Evolutionary conservation across 2,888 invertebrate genomes (phyloP).

Genomic region (Yponomeuta sedellus): DNA sequence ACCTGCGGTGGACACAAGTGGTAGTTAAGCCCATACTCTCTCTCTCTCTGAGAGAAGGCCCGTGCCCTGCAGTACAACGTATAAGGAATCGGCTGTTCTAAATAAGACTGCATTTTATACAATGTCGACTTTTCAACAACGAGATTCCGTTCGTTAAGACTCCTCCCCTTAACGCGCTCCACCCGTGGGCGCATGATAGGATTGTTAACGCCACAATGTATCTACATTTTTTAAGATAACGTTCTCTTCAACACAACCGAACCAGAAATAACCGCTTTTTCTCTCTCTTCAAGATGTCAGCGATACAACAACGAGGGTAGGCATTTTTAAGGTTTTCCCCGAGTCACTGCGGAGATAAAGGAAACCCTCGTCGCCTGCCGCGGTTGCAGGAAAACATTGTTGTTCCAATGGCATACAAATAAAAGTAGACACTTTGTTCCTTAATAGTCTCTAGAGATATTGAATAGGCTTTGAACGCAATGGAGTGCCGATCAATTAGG

Average conservation of each 20-base stretch:
- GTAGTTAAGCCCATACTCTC: no score
- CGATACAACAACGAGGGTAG: constrained; percentile 36
- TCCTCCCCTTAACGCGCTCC: no score
- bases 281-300: constrained; percentile 28
- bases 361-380: constrained; percentile 8
- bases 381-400: background rate
- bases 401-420: constrained; percentile 7
- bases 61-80: no score
- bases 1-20: no score
- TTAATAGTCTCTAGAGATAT: background rate
- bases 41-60: no score
- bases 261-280: constrained; percentile 8
- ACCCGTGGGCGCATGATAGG: constrained; percentile 1
- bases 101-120: background rate
- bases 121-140: no score
- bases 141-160: background rate
- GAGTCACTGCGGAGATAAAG: constrained; percentile 17
- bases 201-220: constrained; percentile 8
- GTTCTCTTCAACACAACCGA: constrained; percentile 2
- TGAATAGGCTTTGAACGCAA: background rate
- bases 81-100: background rate
- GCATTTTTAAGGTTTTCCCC: constrained; percentile 37
- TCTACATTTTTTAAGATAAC: constrained; percentile 8
- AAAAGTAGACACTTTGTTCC: background rate
- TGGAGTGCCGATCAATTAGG: background rate